Conservation (phyloP, 2,888 invertebrate species). For the Apamea monoglypha region DNA sequence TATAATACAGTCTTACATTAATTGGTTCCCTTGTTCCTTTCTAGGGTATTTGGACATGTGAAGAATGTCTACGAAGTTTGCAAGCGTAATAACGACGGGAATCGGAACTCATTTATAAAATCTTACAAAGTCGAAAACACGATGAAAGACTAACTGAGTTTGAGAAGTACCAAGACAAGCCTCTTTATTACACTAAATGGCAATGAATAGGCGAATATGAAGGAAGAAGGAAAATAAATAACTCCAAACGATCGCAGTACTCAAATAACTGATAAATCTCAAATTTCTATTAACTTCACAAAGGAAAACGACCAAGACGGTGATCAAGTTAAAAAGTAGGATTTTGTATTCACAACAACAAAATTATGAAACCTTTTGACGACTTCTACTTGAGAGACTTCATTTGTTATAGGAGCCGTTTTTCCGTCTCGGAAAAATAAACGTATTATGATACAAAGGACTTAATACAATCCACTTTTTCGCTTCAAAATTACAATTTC, state of each 20-base stretch:
- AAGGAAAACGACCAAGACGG: slow-evolving; percentile 14
- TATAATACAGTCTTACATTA: not conserved
- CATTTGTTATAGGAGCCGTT: slow-evolving; percentile 42
- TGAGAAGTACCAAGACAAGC: not conserved
- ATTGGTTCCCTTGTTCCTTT: not conserved
- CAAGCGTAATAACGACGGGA: not conserved
- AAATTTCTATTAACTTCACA: slow-evolving; percentile 26
- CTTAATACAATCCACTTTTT: slow-evolving; percentile 44
- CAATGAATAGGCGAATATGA: not conserved
- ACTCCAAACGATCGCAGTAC: slow-evolving; percentile 11
- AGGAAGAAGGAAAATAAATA: slow-evolving; percentile 15
- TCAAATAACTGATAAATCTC: slow-evolving; percentile 36
- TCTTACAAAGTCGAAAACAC: not conserved
- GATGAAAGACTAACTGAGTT: slow-evolving; percentile 4
- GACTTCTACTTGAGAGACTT: slow-evolving; percentile 37
- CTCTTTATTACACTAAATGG: not conserved
- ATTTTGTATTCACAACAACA: slow-evolving; percentile 44
- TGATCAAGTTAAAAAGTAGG: slow-evolving; percentile 32
- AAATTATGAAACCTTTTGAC: slow-evolving; percentile 51
- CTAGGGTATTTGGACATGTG: not conserved
- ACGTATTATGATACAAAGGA: slow-evolving; percentile 40
- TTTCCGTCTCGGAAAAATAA: slow-evolving; percentile 25
- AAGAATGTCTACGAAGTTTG: not conserved
- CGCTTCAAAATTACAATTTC: slow-evolving; percentile 56
- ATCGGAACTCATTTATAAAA: not conserved